Conservation (phyloP, 2,113 vertebrate genomes). For the Rhinolophus ferrumequinum region DNA sequence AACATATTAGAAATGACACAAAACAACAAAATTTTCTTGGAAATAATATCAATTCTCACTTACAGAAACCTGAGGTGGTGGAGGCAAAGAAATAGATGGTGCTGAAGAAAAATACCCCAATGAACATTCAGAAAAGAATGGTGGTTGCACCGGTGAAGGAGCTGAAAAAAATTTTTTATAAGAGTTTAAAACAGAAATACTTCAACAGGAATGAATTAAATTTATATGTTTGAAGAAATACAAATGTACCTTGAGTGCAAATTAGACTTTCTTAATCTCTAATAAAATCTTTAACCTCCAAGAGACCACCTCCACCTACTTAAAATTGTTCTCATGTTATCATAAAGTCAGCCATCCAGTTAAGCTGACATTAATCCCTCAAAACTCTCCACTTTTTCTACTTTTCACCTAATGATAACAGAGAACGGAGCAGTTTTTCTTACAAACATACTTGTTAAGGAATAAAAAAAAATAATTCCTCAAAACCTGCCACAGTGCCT, state of each 20-base stretch:
- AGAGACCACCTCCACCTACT: not conserved
- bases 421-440: not conserved
- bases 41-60: conserved; percentile 73
- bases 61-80: conserved; percentile 87
- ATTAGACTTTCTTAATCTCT: conserved; percentile 13
- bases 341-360: not conserved
- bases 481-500: not conserved
- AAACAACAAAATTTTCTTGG: conserved; percentile 8
- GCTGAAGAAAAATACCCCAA: conserved; percentile 86
- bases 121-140: conserved; percentile 86
- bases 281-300: conserved; percentile 21
- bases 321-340: not conserved
- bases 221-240: conserved; percentile 30
- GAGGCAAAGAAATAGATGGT: conserved; percentile 84
- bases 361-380: not conserved
- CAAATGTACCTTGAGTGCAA: not conserved
- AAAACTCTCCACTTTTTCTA: not conserved
- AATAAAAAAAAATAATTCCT: conserved; percentile 41
- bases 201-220: not conserved
- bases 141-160: conserved; percentile 85
- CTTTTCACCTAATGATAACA: not conserved
- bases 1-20: conserved; percentile 34
- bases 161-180: conserved; percentile 72
- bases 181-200: conserved; percentile 22
- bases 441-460: conserved; percentile 10